phyloP scores from a whole-genome alignment of 2,888 invertebrate genomes.

The Xestia xanthographa region DNA sequence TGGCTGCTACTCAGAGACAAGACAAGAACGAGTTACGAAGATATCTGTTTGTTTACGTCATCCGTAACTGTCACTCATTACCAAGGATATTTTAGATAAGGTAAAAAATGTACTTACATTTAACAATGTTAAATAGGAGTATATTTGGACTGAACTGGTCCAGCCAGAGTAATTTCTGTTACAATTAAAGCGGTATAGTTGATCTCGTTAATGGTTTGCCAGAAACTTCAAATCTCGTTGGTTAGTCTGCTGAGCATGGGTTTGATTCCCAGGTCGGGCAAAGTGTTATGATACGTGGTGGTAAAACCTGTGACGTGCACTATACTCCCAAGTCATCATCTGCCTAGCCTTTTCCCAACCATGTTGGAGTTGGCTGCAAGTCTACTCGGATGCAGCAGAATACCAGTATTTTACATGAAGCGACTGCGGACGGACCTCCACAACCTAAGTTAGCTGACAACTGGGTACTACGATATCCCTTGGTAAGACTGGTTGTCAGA shows the following conservation, averaged over 20 bases:
- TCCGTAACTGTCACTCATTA: background rate
- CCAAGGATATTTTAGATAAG: background rate
- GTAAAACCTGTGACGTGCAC: no score
- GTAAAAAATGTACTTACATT: background rate
- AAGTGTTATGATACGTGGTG: background rate
- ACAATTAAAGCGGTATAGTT: background rate
- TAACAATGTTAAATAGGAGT: background rate
- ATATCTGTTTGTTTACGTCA: constrained; percentile 22
- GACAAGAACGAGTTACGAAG: background rate
- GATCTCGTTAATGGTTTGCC: no score
- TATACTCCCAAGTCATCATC: no score
- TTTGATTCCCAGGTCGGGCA: no score
- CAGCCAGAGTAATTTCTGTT: background rate
- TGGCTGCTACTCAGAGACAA: background rate
- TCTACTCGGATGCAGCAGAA: background rate
- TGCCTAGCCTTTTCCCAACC: background rate
- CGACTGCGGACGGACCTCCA: no score
- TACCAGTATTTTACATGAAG: background rate
- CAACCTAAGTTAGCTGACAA: background rate
- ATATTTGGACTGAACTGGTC: background rate
- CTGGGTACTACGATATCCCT: background rate
- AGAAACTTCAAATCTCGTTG: no score
- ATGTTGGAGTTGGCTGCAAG: background rate
- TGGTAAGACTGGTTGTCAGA: background rate
- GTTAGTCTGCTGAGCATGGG: no score